phyloP scores from a whole-genome alignment of 2,888 invertebrate genomes.

The Andricus quercusramuli region DNA sequence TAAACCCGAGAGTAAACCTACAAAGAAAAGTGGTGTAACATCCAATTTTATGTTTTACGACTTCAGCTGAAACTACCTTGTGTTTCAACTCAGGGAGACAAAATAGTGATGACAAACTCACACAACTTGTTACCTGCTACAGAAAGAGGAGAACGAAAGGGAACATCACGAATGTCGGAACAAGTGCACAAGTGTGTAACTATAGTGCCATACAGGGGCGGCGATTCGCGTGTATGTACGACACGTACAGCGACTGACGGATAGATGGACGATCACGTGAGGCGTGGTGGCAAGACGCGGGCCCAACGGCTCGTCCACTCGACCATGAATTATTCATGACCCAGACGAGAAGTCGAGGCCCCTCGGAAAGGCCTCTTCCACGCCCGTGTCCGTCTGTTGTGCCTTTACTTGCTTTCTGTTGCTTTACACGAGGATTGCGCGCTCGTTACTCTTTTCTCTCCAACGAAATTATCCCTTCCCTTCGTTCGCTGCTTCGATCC shows the following conservation, averaged over 20 bases:
- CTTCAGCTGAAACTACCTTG: not conserved
- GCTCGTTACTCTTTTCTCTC: conserved; percentile 47
- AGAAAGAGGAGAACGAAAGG: conserved; percentile 37
- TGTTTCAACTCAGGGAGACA: not conserved
- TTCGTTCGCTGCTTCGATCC: conserved; percentile 28
- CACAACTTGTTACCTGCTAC: conserved; percentile 31
- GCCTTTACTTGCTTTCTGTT: conserved; percentile 49
- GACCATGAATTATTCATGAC: conserved; percentile 75
- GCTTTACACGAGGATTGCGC: conserved; percentile 59
- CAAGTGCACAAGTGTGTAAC: conserved; percentile 40
- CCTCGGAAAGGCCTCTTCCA: conserved; percentile 41
- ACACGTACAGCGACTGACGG: conserved; percentile 57
- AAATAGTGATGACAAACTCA: conserved; percentile 42
- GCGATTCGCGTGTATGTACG: conserved; percentile 54
- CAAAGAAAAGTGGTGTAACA: not conserved
- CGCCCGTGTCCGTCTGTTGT: conserved; percentile 38
- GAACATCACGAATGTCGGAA: conserved; percentile 34
- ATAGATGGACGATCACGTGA: conserved; percentile 65
- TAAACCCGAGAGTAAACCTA: not conserved
- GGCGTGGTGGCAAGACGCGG: conserved; percentile 63
- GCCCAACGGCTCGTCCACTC: conserved; percentile 67
- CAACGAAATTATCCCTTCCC: conserved; percentile 43
- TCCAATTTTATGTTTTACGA: not conserved
- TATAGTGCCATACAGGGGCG: not conserved
- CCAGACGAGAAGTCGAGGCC: conserved; percentile 48